These are phyloP conservation scores for Liodrosophila aerea DNA, from an alignment of 2,888 invertebrate genomes.

Conservation along the genomic window DNA sequence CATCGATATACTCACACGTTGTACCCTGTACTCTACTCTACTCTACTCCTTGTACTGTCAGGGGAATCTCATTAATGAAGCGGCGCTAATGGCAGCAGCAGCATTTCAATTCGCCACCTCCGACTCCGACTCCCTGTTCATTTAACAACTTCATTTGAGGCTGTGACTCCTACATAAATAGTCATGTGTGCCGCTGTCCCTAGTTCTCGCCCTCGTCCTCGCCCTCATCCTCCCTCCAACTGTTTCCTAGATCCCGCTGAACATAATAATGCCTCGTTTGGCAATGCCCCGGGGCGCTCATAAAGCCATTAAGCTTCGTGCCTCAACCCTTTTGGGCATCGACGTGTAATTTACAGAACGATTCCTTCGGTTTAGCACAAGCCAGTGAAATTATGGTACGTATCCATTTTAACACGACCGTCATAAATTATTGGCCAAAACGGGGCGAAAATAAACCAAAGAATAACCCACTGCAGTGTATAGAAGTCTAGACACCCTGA, in stretches of 20 bases:
- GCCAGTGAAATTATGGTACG: slow-evolving; percentile 39
- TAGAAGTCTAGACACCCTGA: slow-evolving; percentile 39
- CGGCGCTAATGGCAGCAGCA: slow-evolving; percentile 41
- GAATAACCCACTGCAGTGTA: not conserved
- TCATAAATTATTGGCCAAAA: slow-evolving; percentile 64
- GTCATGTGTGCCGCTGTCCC: slow-evolving; percentile 24
- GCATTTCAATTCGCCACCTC: not conserved
- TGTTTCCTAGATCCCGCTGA: slow-evolving; percentile 3
- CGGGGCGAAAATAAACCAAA: slow-evolving; percentile 23
- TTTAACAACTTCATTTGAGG: slow-evolving; percentile 49
- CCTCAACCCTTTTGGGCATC: slow-evolving; percentile 60
- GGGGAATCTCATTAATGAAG: slow-evolving; percentile 53
- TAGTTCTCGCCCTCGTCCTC: not conserved
- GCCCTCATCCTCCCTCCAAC: not conserved
- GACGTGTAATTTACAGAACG: slow-evolving; percentile 55
- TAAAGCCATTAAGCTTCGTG: slow-evolving; percentile 68
- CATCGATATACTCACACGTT: not conserved
- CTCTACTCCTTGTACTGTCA: slow-evolving; percentile 19
- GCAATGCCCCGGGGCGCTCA: slow-evolving; percentile 64
- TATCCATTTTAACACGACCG: slow-evolving; percentile 51
- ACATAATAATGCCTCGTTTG: slow-evolving; percentile 65
- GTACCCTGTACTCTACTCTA: not conserved
- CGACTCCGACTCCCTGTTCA: slow-evolving; percentile 30
- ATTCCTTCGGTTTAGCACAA: slow-evolving; percentile 41
- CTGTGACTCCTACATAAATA: slow-evolving; percentile 24